Evolutionary conservation across 2,888 invertebrate genomes (phyloP).

Genomic region (Spodoptera picta): DNA sequence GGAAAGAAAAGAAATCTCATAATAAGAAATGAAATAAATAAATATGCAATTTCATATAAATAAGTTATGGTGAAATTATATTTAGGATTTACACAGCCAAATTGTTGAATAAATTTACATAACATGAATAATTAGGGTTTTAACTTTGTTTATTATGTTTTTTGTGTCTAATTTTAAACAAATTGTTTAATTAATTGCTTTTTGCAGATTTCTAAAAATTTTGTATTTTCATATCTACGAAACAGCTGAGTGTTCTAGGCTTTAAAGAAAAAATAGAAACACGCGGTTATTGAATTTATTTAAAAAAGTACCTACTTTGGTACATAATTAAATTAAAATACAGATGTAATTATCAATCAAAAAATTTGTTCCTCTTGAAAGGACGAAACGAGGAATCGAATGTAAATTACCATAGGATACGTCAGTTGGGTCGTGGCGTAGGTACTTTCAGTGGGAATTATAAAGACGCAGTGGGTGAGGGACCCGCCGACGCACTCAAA

Average conservation of each 20-base stretch:
- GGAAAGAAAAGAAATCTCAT: not conserved
- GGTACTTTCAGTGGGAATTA: constrained; percentile 13
- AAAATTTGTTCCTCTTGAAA: too few relatives aligned
- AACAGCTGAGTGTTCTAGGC: too few relatives aligned
- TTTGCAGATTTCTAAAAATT: too few relatives aligned
- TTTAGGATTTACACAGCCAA: not conserved
- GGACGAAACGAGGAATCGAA: not conserved
- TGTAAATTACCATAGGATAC: not conserved
- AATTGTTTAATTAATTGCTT: too few relatives aligned
- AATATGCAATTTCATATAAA: not conserved
- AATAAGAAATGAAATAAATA: not conserved
- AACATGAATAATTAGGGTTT: constrained; percentile 9
- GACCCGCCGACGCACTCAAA: constrained; percentile 41
- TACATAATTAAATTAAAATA: too few relatives aligned
- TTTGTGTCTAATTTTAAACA: too few relatives aligned
- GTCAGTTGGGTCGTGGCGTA: not conserved
- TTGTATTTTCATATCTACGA: too few relatives aligned
- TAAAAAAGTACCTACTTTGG: too few relatives aligned
- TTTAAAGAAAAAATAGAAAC: too few relatives aligned
- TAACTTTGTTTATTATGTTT: not conserved
- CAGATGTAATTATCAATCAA: too few relatives aligned
- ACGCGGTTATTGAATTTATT: too few relatives aligned
- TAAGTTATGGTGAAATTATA: not conserved
- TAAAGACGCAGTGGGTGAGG: constrained; percentile 1
- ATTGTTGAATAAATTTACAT: constrained; percentile 21